These are phyloP conservation scores for Cheirogaleus medius DNA, from an alignment of 2,113 vertebrate species.

Conservation along the genomic window DNA sequence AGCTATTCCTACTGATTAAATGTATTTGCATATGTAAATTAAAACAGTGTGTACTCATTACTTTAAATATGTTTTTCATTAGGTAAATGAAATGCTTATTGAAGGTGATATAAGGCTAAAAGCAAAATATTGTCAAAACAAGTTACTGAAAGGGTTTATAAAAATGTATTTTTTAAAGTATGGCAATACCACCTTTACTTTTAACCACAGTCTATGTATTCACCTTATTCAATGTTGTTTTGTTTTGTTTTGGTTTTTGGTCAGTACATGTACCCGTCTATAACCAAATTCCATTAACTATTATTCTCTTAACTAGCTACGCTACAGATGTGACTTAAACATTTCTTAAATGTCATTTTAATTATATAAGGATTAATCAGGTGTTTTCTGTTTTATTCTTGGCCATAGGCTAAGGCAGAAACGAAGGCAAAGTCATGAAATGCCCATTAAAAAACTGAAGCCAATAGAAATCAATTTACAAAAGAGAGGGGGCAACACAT, in stretches of 20 bases:
- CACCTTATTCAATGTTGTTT: background rate
- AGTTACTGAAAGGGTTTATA: slow-evolving; percentile 24
- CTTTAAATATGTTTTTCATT: slow-evolving; percentile 85
- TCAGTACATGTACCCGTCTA: background rate
- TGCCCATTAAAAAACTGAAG: background rate
- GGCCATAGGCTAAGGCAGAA: background rate
- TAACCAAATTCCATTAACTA: background rate
- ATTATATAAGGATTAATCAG: background rate
- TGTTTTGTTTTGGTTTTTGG: background rate
- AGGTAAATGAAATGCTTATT: slow-evolving; percentile 83
- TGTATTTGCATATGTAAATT: slow-evolving; percentile 84
- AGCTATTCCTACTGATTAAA: slow-evolving; percentile 83
- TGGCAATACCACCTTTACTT: slow-evolving; percentile 24
- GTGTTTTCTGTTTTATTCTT: background rate
- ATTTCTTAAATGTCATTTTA: background rate
- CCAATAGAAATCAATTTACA: background rate
- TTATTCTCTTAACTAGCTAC: background rate
- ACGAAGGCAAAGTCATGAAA: slow-evolving; percentile 21
- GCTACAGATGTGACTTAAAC: background rate
- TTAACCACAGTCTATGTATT: background rate
- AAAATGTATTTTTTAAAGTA: slow-evolving; percentile 31
- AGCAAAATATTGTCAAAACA: slow-evolving; percentile 73
- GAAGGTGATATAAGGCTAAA: slow-evolving; percentile 73
- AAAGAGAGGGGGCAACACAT: background rate
- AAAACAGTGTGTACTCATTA: slow-evolving; percentile 82